These are phyloP conservation scores for Thalpophila matura DNA, from an alignment of 2,888 invertebrate species.

Conservation along the genomic window DNA sequence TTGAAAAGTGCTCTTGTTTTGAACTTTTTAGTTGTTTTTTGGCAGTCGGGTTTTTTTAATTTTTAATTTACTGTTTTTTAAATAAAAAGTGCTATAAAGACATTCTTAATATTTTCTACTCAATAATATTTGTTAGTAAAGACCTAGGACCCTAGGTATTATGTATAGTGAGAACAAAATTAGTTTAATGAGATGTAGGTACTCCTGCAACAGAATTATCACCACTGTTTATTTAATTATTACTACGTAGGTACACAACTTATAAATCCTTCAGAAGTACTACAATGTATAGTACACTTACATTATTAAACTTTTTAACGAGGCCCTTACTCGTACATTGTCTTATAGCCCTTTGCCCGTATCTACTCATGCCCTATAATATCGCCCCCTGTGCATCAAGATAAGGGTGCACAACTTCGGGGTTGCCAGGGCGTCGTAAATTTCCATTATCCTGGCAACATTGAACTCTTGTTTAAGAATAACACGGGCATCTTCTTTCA, in stretches of 20 bases:
- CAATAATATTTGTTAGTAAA: too few relatives aligned
- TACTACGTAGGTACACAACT: background rate
- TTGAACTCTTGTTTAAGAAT: conserved; percentile 75
- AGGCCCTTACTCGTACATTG: conserved; percentile 52
- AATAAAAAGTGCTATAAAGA: too few relatives aligned
- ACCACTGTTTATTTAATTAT: too few relatives aligned
- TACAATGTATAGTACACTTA: conserved; percentile 24
- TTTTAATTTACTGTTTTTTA: too few relatives aligned
- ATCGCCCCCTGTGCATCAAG: conserved; percentile 69
- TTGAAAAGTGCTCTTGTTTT: too few relatives aligned
- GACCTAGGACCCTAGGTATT: too few relatives aligned
- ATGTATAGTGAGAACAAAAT: too few relatives aligned
- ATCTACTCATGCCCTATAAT: conserved; percentile 66
- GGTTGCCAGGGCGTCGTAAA: conserved; percentile 69
- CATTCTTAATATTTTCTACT: too few relatives aligned
- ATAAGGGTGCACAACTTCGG: conserved; percentile 68
- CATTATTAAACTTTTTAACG: conserved; percentile 61
- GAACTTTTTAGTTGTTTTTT: too few relatives aligned
- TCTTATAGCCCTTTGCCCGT: conserved; percentile 56
- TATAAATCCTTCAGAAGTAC: conserved; percentile 11
- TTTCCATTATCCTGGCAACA: conserved; percentile 74
- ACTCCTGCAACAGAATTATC: too few relatives aligned
- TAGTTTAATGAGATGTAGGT: too few relatives aligned
- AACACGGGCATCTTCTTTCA: conserved; percentile 61
- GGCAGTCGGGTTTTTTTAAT: too few relatives aligned